These are phyloP conservation scores for Hippoglossus stenolepis DNA, from an alignment of 2,113 vertebrate genomes.

Conservation along the genomic window DNA sequence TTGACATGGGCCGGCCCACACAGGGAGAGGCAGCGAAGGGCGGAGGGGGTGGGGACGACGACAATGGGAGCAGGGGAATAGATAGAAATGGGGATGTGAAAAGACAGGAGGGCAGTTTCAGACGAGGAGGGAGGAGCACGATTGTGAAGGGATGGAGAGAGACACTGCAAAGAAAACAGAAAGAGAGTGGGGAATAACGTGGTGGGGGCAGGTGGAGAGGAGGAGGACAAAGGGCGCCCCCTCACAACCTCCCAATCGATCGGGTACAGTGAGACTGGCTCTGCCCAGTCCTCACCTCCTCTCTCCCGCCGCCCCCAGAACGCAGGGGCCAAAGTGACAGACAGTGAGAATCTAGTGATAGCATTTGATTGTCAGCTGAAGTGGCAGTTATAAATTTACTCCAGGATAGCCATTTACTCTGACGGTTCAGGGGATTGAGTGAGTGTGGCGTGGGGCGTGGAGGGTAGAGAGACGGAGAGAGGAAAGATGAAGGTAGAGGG, in stretches of 20 bases:
- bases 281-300: conserved; percentile 16
- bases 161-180: conserved; percentile 8
- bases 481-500: conserved; percentile 50
- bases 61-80: conserved; percentile 16
- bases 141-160: conserved; percentile 22
- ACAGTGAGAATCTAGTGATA: conserved; percentile 82
- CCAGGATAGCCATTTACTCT: conserved; percentile 79
- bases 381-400: conserved; percentile 86
- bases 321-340: conserved; percentile 77
- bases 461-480: conserved; percentile 37
- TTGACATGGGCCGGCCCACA: conserved; percentile 80
- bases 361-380: conserved; percentile 84
- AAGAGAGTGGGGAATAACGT: conserved; percentile 32
- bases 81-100: conserved; percentile 27
- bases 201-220: conserved; percentile 35
- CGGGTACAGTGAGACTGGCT: conserved; percentile 68
- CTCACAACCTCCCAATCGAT: conserved; percentile 76
- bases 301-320: conserved; percentile 27
- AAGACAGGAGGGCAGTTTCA: neutral
- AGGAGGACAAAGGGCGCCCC: conserved; percentile 38
- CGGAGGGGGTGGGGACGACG: neutral
- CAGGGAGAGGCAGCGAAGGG: conserved; percentile 45
- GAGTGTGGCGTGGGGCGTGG: conserved; percentile 39
- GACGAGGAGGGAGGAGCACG: conserved; percentile 6
- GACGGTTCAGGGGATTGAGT: conserved; percentile 64